Percentiles rank a stretch among this genome's conserved stretches.
These are phyloP conservation scores for Amphiprion ocellaris DNA, from an alignment of 2,113 vertebrate species.

Conservation along the genomic window DNA sequence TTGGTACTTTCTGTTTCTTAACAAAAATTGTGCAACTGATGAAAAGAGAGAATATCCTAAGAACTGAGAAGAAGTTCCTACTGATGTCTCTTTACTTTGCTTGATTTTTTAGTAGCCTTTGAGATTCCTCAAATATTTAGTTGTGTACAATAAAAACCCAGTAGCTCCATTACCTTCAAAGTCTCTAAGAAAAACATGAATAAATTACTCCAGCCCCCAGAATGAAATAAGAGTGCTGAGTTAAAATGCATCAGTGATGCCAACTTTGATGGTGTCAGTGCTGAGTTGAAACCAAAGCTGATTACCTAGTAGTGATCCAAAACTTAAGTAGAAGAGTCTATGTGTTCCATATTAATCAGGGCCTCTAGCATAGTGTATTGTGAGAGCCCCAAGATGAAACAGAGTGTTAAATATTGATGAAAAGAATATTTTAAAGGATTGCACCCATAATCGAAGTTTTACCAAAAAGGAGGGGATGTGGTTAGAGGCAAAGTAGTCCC, in stretches of 20 bases:
- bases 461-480: slow-evolving; percentile 62
- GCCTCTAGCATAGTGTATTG: slow-evolving; percentile 58
- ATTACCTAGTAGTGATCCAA: slow-evolving; percentile 67
- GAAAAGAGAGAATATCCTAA: no score
- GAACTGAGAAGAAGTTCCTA: no score
- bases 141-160: background rate
- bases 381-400: slow-evolving; percentile 73
- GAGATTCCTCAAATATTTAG: slow-evolving; percentile 28
- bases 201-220: background rate
- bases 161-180: background rate
- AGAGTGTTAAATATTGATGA: slow-evolving; percentile 78
- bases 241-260: slow-evolving; percentile 54
- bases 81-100: background rate
- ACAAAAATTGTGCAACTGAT: no score
- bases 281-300: slow-evolving; percentile 59
- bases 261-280: slow-evolving; percentile 57
- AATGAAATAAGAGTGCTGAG: slow-evolving; percentile 27
- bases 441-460: slow-evolving; percentile 67
- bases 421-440: slow-evolving; percentile 74
- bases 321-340: slow-evolving; percentile 56
- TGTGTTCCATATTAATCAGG: slow-evolving; percentile 71
- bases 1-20: no score
- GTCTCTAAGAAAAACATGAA: slow-evolving; percentile 19
- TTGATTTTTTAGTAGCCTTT: background rate
- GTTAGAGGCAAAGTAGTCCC: slow-evolving; percentile 65